Base-by-base conservation (phyloP, 1,140 invertebrate species). In the Halyomorpha halys region DNA sequence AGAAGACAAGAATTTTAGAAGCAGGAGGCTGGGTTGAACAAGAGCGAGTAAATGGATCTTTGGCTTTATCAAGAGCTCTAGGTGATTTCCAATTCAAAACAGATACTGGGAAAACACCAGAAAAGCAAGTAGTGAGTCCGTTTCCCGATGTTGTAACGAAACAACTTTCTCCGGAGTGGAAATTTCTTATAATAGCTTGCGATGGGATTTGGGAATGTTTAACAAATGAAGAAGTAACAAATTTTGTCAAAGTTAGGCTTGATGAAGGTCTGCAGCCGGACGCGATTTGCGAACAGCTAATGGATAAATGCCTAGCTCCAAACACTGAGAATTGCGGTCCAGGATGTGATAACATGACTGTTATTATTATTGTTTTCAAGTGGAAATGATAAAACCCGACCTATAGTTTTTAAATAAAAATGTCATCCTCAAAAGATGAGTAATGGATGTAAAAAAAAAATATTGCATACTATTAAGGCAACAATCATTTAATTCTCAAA, bases 131-230 rank as follows among this genome's bases (percentile, higher is more conserved):
- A 71, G 95, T 99, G 30, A 97, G 93, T 74, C 94, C 94, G 2
- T 90, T 85, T 72, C 97, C 97, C 2, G 96, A 98, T 75, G 86
- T 99, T 9, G 83, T 88, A 74, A 81, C 85, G 23, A 82, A 86
- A 68, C 80, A 86, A 66, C 78, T 98, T 62, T 90, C 81, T 18
- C 79, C 86, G 18, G 91, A 97, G 68, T 94, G 93, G 86, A 96
- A 99, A 76, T 99, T 99, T 74, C 80, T 98, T 62, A 80, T 99
- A 14, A 77, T 99, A 59, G 97, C 97, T 0, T 99, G 97, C 75
- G 97, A 99, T 78, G 97, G 97, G 21, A 98, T 99, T 72, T 99
- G 97, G 96, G 97, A 99, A 77, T 96, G 99, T 8, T 83, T 99
- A 80, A 88, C 83, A 9, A 97, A 92, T 78, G 84, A 87, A 23